Conservation (phyloP, 1,140 invertebrate species). For the Medauroidea extradentata region DNA sequence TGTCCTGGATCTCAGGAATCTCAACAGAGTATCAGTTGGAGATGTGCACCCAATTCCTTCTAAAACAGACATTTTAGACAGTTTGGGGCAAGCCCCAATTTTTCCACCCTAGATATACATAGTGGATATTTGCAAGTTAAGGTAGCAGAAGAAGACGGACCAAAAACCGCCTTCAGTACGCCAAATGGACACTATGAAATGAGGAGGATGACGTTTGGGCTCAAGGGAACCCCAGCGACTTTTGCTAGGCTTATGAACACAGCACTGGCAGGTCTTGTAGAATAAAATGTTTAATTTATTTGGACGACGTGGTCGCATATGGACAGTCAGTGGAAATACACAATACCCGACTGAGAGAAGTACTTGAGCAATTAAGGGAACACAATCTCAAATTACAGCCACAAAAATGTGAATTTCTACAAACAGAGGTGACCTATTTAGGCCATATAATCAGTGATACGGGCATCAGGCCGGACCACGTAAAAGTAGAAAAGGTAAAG, state of each 20-base stretch:
- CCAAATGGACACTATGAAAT: slow-evolving; percentile 40
- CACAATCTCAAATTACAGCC: slow-evolving; percentile 44
- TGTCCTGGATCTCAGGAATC: slow-evolving; percentile 21
- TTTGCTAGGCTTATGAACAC: slow-evolving; percentile 36
- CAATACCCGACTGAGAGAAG: slow-evolving; percentile 26
- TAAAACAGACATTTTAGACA: slow-evolving; percentile 44
- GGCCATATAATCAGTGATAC: slow-evolving; percentile 40
- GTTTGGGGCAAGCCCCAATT: slow-evolving; percentile 36
- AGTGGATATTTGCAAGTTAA: slow-evolving; percentile 49
- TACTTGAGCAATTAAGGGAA: slow-evolving; percentile 38
- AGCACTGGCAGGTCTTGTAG: slow-evolving; percentile 33
- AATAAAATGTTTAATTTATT: slow-evolving; percentile 36
- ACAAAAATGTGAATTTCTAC: slow-evolving; percentile 46
- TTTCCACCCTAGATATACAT: slow-evolving; percentile 43
- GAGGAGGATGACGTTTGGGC: slow-evolving; percentile 30
- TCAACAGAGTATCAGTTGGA: slow-evolving; percentile 28
- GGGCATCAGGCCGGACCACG: slow-evolving; percentile 41
- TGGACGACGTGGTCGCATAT: slow-evolving; percentile 44
- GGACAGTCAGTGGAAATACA: slow-evolving; percentile 35
- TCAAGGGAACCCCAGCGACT: slow-evolving; percentile 29
- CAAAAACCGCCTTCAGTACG: slow-evolving; percentile 46
- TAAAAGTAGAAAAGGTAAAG: slow-evolving; percentile 38
- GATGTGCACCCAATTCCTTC: slow-evolving; percentile 45
- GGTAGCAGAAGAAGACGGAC: slow-evolving; percentile 32
- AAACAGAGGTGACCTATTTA: slow-evolving; percentile 42